Percentiles rank a stretch among this genome's conserved stretches.
Evolutionary conservation across 1,140 invertebrate species (phyloP).

Genomic region (Euglossa dilemma): DNA sequence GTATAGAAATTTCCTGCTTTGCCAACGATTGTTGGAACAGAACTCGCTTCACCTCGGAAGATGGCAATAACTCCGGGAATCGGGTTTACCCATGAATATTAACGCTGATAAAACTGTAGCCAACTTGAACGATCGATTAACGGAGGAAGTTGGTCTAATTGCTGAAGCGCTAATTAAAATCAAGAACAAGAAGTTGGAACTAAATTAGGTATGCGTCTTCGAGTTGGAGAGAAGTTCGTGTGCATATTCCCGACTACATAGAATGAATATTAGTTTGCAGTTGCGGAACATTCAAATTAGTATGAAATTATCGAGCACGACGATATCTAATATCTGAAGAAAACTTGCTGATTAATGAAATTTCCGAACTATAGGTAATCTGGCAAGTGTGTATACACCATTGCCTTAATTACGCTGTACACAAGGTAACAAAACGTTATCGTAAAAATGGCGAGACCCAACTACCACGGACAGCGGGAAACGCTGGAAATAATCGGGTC

Average conservation of each 20-base stretch:
- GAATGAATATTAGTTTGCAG: slow-evolving; percentile 8
- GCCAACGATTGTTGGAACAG: neutral
- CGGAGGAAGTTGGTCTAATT: slow-evolving; percentile 54
- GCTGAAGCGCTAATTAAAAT: slow-evolving; percentile 48
- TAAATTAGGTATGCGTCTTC: slow-evolving; percentile 31
- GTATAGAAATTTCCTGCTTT: slow-evolving; percentile 53
- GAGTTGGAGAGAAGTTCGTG: neutral
- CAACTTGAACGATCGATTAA: slow-evolving; percentile 56
- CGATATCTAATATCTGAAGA: neutral
- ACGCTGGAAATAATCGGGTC: neutral
- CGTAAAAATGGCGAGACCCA: too few species aligned
- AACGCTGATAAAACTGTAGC: slow-evolving; percentile 17
- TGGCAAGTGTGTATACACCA: too few species aligned
- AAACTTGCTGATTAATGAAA: neutral
- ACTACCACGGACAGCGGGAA: too few species aligned
- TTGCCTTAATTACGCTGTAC: too few species aligned
- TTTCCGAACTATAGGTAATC: neutral
- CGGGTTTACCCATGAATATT: slow-evolving; percentile 15
- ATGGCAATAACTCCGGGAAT: slow-evolving; percentile 36
- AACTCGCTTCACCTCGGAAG: slow-evolving; percentile 33
- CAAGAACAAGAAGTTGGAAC: slow-evolving; percentile 31
- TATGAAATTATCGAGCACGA: neutral
- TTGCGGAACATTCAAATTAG: neutral
- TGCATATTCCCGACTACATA: slow-evolving; percentile 14
- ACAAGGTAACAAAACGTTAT: too few species aligned